Evolutionary conservation across 2,888 invertebrate species (phyloP), one percentile per base, ranked within the genome.

Genomic region (Eristalis intricaria): DNA sequence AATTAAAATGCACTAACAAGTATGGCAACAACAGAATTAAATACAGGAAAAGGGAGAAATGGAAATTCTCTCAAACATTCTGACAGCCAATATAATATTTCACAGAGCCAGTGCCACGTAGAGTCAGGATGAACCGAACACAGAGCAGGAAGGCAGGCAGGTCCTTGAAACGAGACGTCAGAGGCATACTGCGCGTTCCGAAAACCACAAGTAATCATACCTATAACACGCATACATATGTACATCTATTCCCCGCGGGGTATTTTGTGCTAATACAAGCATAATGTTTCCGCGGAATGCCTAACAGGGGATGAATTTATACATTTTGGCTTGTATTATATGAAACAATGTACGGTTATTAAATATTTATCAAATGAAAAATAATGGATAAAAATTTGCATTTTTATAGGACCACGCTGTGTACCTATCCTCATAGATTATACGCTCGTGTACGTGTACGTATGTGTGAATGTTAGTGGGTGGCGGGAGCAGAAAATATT

Each of bases 301-400:
- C 75, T 83, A 70, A 58, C 83, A 78, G 23, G 83, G 83, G 86
- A 75, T 60, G 63, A 75, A 87, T 87, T 83, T 75, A 83, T 74
- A 87, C 75, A 83, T 87, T 87, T 83, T 68, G 83, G 74, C 78
- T 63, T 78, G 78, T 71, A 75, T 87, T 79, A 87, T 83, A 74
- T 83, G 70, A 78, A 75, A 87, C 83, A 87, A 87, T 83, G 83
- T 87, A 83, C 78, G 70, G 78, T 83, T 79, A 87, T 87, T 83
- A 87, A 83, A 87, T 87, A 87, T 87, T 79, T 87, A 87, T 87
- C 78, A 87, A 87, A 87, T 87, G 83, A 79, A 78, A 87, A 83
- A 79, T 87, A 78, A 87, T 87, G 78, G 61, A 58, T 56, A 79
- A 71, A 86, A 86, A 87, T 87, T 87, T 83, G 79, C 86, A 87